Evolutionary conservation across 1,140 invertebrate species (phyloP).

Genomic region (Drosophila funebris): DNA sequence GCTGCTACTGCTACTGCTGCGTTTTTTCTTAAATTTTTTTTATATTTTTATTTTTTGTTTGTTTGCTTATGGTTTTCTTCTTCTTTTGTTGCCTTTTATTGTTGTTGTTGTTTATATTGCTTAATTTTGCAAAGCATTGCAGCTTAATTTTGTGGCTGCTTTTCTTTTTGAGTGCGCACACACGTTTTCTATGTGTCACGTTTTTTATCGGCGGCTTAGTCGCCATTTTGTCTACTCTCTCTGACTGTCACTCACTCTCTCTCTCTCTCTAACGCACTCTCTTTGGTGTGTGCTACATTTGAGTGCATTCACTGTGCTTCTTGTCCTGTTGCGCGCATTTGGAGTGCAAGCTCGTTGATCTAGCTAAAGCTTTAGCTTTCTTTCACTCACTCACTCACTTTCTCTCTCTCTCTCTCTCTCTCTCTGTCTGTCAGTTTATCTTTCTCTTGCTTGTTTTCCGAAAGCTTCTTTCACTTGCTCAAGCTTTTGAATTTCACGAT

Average conservation of each 20-base stretch:
- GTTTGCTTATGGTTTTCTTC: background rate
- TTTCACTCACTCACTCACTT: background rate
- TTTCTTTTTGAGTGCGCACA: conserved; percentile 39
- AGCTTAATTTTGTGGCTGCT: conserved; percentile 34
- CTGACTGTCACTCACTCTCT: conserved; percentile 8
- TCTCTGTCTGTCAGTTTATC: background rate
- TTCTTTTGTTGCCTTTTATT: conserved; percentile 13
- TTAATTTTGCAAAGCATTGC: conserved; percentile 25
- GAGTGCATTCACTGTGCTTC: background rate
- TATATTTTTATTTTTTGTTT: background rate
- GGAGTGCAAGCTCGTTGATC: background rate
- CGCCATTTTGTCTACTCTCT: conserved; percentile 31
- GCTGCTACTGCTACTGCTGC: background rate
- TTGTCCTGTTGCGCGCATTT: background rate
- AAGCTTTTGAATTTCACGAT: background rate
- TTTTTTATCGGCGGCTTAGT: conserved; percentile 43
- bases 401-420: conserved; percentile 7
- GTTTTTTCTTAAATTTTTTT: background rate
- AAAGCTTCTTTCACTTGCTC: background rate
- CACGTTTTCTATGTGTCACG: conserved; percentile 32
- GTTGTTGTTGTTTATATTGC: background rate
- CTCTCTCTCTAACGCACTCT: conserved; percentile 10
- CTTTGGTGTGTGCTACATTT: background rate
- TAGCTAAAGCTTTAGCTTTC: conserved; percentile 1
- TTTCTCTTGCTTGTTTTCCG: conserved; percentile 3